Percentiles rank a stretch among this genome's conserved stretches.
phyloP scores from a whole-genome alignment of 2,888 invertebrate genomes.

The Chirona hameri region DNA sequence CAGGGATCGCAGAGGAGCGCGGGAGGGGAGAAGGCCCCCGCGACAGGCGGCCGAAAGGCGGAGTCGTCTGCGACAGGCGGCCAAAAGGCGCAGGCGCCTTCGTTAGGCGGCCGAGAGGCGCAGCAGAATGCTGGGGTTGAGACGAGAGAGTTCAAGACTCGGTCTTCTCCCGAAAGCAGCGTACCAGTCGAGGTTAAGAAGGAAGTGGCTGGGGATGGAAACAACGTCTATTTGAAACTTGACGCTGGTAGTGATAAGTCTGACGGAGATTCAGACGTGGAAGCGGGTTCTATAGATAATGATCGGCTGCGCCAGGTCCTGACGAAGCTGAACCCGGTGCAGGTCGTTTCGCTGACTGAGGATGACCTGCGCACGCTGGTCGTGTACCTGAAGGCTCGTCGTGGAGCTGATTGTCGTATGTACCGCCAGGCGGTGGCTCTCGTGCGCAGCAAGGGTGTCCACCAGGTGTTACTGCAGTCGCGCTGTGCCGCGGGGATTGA shows the following conservation, averaged over 20 bases:
- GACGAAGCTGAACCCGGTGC: not conserved
- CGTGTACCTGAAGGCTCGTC: not conserved
- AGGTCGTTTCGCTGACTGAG: not conserved
- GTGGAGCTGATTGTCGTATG: not conserved
- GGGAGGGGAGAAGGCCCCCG: not conserved
- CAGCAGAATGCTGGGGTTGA: too few species aligned
- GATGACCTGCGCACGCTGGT: not conserved
- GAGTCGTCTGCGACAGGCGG: not conserved
- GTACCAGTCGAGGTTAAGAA: not conserved
- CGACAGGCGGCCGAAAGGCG: not conserved
- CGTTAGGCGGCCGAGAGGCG: too few species aligned
- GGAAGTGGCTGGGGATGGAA: not conserved
- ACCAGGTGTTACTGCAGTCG: not conserved
- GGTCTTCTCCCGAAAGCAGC: too few species aligned
- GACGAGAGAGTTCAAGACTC: too few species aligned
- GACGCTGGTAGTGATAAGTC: too few species aligned
- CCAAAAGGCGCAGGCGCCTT: not conserved
- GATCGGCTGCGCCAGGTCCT: not conserved
- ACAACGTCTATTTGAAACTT: too few species aligned
- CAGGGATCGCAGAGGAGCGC: not conserved
- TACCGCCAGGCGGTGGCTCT: not conserved
- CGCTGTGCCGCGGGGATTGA: not conserved
- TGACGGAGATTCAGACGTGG: not conserved
- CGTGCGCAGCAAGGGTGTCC: not conserved
- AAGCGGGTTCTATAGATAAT: not conserved